Evolutionary conservation across 2,888 invertebrate genomes (phyloP), one percentile per base, ranked within the genome.

Genomic region (Caenorhabditis sp.): DNA sequence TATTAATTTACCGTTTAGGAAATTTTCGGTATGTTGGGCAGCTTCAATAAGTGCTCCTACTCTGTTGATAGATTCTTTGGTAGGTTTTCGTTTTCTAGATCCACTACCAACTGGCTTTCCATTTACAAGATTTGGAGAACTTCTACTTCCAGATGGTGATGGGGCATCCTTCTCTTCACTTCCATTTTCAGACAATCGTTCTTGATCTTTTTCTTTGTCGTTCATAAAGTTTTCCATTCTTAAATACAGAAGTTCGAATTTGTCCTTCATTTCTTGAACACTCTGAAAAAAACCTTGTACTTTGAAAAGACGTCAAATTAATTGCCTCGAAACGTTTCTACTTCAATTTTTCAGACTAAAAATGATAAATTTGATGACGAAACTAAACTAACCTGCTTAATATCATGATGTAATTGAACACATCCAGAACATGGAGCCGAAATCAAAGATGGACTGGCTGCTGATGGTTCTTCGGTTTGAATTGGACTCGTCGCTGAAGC

Each of bases 41-140:
- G 21, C 25, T 17, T 23, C 17, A 5, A 66, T 36, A n/a, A 67
- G 61, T 20, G 50, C 25, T 20, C 58, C 60, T 12, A 66, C 59
- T 3, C 72, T 50, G 25, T 77, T 76, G 31, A 83, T 68, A 4
- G 74, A 63, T 25, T 82, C 81, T 49, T 84, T 82, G 21, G 78
- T 77, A 23, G 83, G 83, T 64, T 85, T 85, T 21, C 85, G 66
- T 69, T 85, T 85, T 23, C 81, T 53, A 53, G 77, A 66, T n/a
- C 85, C 85, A 1, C 65, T 80, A 76, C 58, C 70, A 60, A 12
- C 80, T 63, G n/a, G n/a, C n/a, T 73, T 83, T 81, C 53, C 79
- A 52, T 61, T 78, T 17, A 80, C 81, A 14, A 66, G 59, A 17
- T 50, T 52, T 20, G 79, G 79, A 12, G 79, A 79, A 7, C 62